Conservation (phyloP, 2,797 vertebrate species). For the Rhincodon typus region DNA sequence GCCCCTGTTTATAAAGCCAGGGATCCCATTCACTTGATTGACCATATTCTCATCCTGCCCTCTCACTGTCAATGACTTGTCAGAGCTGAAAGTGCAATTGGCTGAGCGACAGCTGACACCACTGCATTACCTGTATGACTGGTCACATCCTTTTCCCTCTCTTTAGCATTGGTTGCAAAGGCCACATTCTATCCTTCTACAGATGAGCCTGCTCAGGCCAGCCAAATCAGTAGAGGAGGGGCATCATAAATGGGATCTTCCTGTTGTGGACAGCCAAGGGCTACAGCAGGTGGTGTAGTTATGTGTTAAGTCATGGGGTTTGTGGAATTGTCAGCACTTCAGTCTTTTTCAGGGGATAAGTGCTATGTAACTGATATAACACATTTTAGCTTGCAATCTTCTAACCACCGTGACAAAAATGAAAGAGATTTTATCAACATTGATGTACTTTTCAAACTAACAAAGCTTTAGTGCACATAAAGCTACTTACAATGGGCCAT, state of each 20-base stretch:
- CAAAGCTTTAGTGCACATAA: not conserved
- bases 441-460: not conserved
- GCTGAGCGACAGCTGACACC: not conserved
- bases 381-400: not conserved
- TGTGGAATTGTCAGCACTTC: not conserved
- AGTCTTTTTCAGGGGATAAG: not conserved
- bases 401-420: not conserved
- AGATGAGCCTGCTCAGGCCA: not conserved
- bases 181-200: not conserved
- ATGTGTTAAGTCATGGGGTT: not conserved
- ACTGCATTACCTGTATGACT: not conserved
- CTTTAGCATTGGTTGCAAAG: not conserved
- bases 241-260: not conserved
- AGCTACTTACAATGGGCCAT: constrained; percentile 1
- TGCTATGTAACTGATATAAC: not conserved
- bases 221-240: not conserved
- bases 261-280: not conserved
- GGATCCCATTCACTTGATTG: no score
- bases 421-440: not conserved
- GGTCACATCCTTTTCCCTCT: not conserved
- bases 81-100: not conserved
- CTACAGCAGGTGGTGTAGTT: not conserved
- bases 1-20: not conserved
- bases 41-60: no score
- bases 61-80: no score